These are phyloP conservation scores for Phrynosoma platyrhinos DNA, from an alignment of 2,113 vertebrate genomes.

Conservation along the genomic window DNA sequence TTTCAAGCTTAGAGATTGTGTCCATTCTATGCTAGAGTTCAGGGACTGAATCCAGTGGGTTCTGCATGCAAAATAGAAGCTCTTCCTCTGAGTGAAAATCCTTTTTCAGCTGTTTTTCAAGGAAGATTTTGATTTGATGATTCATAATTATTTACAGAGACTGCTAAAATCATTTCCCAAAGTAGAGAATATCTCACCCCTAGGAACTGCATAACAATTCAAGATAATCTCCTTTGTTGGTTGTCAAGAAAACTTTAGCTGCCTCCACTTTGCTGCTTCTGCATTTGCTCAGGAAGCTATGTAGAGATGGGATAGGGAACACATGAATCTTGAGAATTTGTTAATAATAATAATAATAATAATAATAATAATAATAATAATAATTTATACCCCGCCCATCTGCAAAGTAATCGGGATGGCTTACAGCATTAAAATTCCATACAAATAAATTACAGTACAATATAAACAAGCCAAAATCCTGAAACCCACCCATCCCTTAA, in stretches of 20 bases:
- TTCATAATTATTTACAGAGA: not conserved
- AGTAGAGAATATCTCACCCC: not conserved
- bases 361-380: too few relatives aligned
- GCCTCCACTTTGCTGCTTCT: not conserved
- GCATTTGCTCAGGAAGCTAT: not conserved
- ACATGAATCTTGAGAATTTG: too few relatives aligned
- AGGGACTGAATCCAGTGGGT: not conserved
- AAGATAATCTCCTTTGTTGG: not conserved
- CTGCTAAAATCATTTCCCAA: not conserved
- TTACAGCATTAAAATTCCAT: too few relatives aligned
- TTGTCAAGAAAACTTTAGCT: not conserved
- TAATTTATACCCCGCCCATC: too few relatives aligned
- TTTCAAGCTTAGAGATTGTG: too few relatives aligned
- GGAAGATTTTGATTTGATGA: not conserved
- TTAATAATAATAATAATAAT: too few relatives aligned
- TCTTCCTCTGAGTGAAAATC: not conserved
- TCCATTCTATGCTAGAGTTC: not conserved
- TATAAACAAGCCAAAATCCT: too few relatives aligned
- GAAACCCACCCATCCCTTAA: too few relatives aligned
- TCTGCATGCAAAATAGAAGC: not conserved
- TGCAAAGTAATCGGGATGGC: too few relatives aligned
- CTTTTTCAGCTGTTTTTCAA: not conserved
- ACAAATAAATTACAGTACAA: too few relatives aligned
- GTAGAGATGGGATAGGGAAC: too few relatives aligned
- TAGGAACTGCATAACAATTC: not conserved